These are phyloP conservation scores for Tenrec ecaudatus DNA, from an alignment of 2,113 vertebrate species.

Conservation along the genomic window DNA sequence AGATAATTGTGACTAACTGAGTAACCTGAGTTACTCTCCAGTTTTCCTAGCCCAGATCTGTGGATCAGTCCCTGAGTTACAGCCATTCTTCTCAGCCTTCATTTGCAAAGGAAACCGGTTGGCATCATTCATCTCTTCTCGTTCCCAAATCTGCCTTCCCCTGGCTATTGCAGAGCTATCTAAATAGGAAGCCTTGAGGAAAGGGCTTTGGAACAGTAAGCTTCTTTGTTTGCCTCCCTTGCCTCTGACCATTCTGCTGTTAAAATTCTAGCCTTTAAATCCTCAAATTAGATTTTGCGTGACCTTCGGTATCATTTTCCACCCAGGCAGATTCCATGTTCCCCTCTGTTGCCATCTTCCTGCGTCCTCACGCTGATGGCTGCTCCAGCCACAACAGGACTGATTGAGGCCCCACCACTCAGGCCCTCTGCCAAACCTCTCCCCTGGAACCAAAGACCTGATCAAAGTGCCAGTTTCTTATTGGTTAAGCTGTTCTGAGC, in stretches of 20 bases:
- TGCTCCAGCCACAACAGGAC: rapidly evolving
- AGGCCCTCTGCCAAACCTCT: too few species aligned
- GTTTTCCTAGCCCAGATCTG: not conserved
- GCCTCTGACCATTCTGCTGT: conserved; percentile 9
- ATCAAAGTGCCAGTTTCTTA: not conserved
- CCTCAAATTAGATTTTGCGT: conserved; percentile 49
- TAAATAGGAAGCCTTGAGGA: not conserved
- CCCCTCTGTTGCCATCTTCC: not conserved
- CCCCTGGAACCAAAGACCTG: too few species aligned
- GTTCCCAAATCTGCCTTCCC: not conserved
- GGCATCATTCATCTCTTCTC: not conserved
- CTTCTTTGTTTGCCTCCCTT: conserved; percentile 46
- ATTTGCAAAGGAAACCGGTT: conserved; percentile 67
- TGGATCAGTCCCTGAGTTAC: not conserved
- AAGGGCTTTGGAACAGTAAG: not conserved
- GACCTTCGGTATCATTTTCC: not conserved
- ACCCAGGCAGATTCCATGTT: not conserved
- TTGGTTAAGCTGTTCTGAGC: not conserved
- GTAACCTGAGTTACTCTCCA: not conserved
- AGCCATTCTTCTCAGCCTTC: not conserved
- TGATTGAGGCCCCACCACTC: not conserved
- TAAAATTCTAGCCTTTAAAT: conserved; percentile 65
- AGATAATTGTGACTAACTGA: not conserved
- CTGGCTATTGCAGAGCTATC: not conserved
- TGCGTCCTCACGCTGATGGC: not conserved